Percentiles rank a stretch among this genome's conserved stretches.
Evolutionary conservation across 1,140 invertebrate species (phyloP).

Genomic region (Venustaconcha ellipsiformis): DNA sequence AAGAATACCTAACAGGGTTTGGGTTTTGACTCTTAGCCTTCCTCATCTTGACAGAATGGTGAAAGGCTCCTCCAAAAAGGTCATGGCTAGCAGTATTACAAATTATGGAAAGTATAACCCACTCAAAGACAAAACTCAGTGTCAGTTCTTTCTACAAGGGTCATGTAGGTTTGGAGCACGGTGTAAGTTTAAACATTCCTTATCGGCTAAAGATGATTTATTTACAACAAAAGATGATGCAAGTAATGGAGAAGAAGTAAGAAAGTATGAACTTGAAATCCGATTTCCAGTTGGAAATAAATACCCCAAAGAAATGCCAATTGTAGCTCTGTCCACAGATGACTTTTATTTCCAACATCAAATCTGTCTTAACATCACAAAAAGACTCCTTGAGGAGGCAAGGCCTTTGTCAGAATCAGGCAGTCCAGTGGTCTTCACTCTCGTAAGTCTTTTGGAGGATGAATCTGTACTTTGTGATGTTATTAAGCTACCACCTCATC

Average conservation of each 20-base stretch:
- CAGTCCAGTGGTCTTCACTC: slow-evolving; percentile 53
- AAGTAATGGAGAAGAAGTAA: slow-evolving; percentile 15
- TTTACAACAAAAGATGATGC: slow-evolving; percentile 27
- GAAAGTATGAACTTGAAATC: slow-evolving; percentile 55
- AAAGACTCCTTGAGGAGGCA: slow-evolving; percentile 51
- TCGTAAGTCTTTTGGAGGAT: slow-evolving; percentile 59
- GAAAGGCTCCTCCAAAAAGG: slow-evolving; percentile 20
- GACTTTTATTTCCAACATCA: slow-evolving; percentile 43
- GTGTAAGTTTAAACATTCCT: slow-evolving; percentile 49
- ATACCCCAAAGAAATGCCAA: slow-evolving; percentile 58
- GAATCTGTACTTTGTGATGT: slow-evolving; percentile 40
- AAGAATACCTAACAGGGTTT: slow-evolving; percentile 53
- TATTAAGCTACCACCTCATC: slow-evolving; percentile 41
- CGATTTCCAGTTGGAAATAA: slow-evolving; percentile 54
- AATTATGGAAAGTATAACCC: no score
- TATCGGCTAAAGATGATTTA: slow-evolving; percentile 9
- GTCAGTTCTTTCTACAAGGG: slow-evolving; percentile 58
- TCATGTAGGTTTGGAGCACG: slow-evolving; percentile 53
- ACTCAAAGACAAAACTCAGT: slow-evolving; percentile 31
- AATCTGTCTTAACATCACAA: slow-evolving; percentile 57
- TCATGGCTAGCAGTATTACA: background rate
- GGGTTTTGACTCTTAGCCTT: slow-evolving; percentile 54
- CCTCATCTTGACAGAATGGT: slow-evolving; percentile 38
- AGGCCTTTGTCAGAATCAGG: slow-evolving; percentile 37
- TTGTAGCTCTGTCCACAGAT: slow-evolving; percentile 56